Percentiles rank a stretch among this genome's conserved stretches.
Conservation (phyloP, 1,140 invertebrate genomes). For the Magallana ariakensis region DNA sequence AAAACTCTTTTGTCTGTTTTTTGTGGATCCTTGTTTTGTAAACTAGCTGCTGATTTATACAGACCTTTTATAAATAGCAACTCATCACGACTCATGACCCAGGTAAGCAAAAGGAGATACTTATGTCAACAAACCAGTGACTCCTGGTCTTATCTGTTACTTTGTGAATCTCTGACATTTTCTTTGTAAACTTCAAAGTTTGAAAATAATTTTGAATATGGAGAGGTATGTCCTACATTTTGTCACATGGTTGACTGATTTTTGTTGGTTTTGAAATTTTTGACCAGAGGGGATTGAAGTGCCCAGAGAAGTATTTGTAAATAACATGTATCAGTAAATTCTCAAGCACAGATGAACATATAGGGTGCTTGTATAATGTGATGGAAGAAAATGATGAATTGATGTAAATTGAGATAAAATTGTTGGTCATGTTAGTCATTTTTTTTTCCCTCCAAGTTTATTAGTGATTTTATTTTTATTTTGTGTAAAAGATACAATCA, state of each 20-base stretch:
- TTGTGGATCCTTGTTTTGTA: neutral
- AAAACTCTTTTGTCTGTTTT: neutral
- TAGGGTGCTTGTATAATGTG: too few relatives aligned
- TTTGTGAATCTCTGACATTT: neutral
- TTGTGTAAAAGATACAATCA: too few relatives aligned
- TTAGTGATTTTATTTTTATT: too few relatives aligned
- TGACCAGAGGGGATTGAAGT: neutral
- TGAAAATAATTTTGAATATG: neutral
- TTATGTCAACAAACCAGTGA: constrained; percentile 2
- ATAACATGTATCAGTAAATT: too few relatives aligned
- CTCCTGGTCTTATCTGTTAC: neutral
- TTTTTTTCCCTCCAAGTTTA: too few relatives aligned
- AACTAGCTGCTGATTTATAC: neutral
- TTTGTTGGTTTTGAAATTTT: neutral
- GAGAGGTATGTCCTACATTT: neutral
- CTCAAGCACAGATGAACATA: too few relatives aligned
- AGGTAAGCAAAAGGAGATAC: constrained; percentile 5
- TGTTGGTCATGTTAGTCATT: too few relatives aligned
- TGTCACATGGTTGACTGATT: neutral
- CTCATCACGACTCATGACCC: neutral
- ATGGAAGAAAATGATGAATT: too few relatives aligned
- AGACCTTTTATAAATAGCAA: constrained; percentile 29
- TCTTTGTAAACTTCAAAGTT: neutral
- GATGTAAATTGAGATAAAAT: too few relatives aligned
- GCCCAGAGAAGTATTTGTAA: too few relatives aligned